phyloP scores from a whole-genome alignment of 2,113 vertebrate genomes.

The Ia io region DNA sequence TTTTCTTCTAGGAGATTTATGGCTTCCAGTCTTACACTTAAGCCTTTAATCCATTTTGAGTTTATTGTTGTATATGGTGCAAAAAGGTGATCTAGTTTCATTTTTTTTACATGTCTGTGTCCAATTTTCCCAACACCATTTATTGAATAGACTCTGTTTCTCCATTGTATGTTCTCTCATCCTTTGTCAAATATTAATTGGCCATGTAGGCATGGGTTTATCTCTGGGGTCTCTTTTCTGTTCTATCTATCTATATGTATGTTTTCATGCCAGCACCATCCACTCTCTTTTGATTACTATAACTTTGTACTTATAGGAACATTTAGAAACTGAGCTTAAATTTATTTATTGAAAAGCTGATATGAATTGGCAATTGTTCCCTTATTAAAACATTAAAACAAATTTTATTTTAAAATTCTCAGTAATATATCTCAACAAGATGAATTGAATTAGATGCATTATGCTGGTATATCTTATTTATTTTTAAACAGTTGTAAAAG shows the following conservation, averaged over 20 bases:
- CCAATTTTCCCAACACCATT: background rate
- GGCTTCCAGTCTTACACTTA: background rate
- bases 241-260: background rate
- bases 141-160: background rate
- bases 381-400: background rate
- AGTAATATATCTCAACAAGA: background rate
- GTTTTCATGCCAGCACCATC: background rate
- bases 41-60: background rate
- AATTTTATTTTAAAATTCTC: background rate
- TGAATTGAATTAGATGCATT: background rate
- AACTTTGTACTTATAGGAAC: background rate
- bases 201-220: background rate
- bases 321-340: background rate
- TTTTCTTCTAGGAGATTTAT: background rate
- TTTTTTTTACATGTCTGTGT: background rate
- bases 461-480: background rate
- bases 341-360: background rate
- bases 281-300: background rate
- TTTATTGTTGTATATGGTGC: background rate
- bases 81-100: background rate
- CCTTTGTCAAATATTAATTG: background rate
- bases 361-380: background rate
- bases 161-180: background rate
- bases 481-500: background rate
- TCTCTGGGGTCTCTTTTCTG: background rate